Percentiles rank a stretch among this genome's conserved stretches.
phyloP scores from a whole-genome alignment of 2,888 invertebrate species.

The Pteria penguin region DNA sequence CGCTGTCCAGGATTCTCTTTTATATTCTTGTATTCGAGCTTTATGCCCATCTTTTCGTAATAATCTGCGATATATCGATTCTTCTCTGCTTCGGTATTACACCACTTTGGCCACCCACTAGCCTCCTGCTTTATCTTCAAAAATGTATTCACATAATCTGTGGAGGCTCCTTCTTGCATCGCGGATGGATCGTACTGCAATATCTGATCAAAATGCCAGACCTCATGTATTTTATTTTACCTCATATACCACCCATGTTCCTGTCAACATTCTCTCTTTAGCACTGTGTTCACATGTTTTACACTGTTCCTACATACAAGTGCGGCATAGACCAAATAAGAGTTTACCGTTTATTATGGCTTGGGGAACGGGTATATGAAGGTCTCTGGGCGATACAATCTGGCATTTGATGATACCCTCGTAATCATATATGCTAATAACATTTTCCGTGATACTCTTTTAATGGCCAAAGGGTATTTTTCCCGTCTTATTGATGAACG shows the following conservation, averaged over 20 bases:
- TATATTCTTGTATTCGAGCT: slow-evolving; percentile 27
- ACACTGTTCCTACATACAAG: slow-evolving; percentile 30
- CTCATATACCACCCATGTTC: slow-evolving; percentile 42
- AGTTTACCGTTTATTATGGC: slow-evolving; percentile 64
- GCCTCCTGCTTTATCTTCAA: slow-evolving; percentile 64
- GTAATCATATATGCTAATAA: slow-evolving; percentile 53
- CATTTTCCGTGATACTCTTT: slow-evolving; percentile 58
- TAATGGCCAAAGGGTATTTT: slow-evolving; percentile 59
- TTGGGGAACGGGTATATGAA: slow-evolving; percentile 73
- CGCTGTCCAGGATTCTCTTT: slow-evolving; percentile 30
- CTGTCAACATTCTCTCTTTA: slow-evolving; percentile 32
- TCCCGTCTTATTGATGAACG: slow-evolving; percentile 59
- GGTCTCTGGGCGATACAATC: slow-evolving; percentile 57
- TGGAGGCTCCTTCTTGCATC: slow-evolving; percentile 59
- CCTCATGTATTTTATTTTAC: slow-evolving; percentile 31
- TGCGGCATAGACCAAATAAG: slow-evolving; percentile 76
- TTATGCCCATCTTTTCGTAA: slow-evolving; percentile 30
- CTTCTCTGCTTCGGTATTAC: slow-evolving; percentile 48
- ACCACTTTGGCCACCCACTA: slow-evolving; percentile 59
- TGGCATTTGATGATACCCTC: slow-evolving; percentile 64
- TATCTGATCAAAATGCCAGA: slow-evolving; percentile 37
- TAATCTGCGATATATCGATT: slow-evolving; percentile 53
- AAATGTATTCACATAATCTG: too few species aligned
- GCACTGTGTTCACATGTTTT: slow-evolving; percentile 4
- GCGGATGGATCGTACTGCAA: slow-evolving; percentile 28